These are phyloP conservation scores for Potorous gilbertii DNA, from an alignment of 2,797 vertebrate genomes.

Conservation along the genomic window DNA sequence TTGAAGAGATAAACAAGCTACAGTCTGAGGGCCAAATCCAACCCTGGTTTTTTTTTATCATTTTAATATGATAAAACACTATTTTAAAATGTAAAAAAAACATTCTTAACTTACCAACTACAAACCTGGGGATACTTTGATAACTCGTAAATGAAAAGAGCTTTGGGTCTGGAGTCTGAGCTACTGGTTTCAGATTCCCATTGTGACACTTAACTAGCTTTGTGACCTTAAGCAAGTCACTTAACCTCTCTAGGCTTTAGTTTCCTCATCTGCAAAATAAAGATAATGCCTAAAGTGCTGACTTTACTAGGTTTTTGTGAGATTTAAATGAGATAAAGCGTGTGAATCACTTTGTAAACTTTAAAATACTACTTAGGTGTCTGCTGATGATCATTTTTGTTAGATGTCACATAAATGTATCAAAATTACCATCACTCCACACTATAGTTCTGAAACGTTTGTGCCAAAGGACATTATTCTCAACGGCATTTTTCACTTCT, in stretches of 20 bases:
- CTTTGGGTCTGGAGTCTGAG: not conserved
- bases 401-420: constrained; percentile 43
- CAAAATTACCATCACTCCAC: constrained; percentile 18
- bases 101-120: not conserved
- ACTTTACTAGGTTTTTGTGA: not conserved
- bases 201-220: not conserved
- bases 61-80: constrained; percentile 1
- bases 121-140: not conserved
- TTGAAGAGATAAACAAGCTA: not conserved
- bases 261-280: not conserved
- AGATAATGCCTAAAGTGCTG: not conserved
- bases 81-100: constrained; percentile 49
- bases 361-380: not conserved
- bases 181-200: not conserved
- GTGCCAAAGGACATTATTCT: not conserved
- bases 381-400: not conserved
- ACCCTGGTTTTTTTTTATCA: not conserved
- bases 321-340: not conserved
- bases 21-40: not conserved
- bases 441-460: not conserved
- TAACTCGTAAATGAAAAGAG: not conserved
- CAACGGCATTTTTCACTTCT: not conserved
- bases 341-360: not conserved
- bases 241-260: not conserved
- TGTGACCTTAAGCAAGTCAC: not conserved